Percentiles rank a stretch among this genome's conserved stretches.
Evolutionary conservation across 2,113 vertebrate genomes (phyloP).

Genomic region (Pipa parva): DNA sequence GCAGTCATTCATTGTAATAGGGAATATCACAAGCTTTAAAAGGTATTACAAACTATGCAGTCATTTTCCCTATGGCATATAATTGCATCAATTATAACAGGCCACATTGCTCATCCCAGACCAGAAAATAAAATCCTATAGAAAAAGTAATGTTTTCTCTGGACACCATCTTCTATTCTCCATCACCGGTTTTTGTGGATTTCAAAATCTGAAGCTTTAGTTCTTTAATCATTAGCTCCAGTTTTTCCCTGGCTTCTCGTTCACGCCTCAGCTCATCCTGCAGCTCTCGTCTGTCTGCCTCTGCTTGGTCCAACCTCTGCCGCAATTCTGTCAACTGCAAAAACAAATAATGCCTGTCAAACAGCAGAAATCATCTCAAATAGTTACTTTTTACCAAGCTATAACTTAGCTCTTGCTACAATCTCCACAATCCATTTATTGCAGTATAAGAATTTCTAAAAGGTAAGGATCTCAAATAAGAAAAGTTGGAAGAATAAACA

Average conservation of each 20-base stretch:
- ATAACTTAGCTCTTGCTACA: too few relatives aligned
- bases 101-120: neutral
- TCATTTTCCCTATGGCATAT: constrained; percentile 42
- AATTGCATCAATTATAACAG: neutral
- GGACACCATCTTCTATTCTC: constrained; percentile 53
- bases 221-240: constrained; percentile 86
- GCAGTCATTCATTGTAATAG: neutral
- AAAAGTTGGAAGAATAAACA: too few relatives aligned
- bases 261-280: constrained; percentile 89
- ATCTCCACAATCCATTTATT: too few relatives aligned
- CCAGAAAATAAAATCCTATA: constrained; percentile 52
- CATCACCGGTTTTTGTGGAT: constrained; percentile 62
- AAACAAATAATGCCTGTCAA: neutral
- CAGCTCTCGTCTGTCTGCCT: constrained; percentile 89
- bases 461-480: too few relatives aligned
- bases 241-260: constrained; percentile 84
- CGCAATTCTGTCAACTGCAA: constrained; percentile 83
- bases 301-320: constrained; percentile 82
- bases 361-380: neutral
- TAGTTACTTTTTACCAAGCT: too few relatives aligned
- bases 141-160: constrained; percentile 31
- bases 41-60: neutral
- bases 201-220: constrained; percentile 87
- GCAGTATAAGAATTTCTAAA: too few relatives aligned
- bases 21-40: neutral